Conservation (phyloP, 2,797 vertebrate genomes). For the Syngnathus rostellatus region DNA sequence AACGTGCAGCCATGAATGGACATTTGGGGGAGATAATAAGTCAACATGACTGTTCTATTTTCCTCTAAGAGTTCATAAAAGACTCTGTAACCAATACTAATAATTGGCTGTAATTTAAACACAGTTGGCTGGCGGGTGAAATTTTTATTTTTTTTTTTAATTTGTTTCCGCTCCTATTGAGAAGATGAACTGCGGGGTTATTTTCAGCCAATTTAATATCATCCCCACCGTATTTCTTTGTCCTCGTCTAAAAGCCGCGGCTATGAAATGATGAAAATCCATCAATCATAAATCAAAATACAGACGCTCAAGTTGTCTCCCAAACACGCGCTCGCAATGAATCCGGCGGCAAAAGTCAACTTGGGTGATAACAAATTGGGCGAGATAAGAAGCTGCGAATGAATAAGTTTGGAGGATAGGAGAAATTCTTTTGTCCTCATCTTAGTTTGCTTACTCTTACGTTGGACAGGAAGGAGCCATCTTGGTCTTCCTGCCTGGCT, state of each 20-base stretch:
- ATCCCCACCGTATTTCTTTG: neutral
- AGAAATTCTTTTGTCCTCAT: neutral
- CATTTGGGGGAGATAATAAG: constrained; percentile 15
- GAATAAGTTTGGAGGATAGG: neutral
- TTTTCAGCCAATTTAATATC: constrained; percentile 26
- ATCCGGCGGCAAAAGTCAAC: neutral
- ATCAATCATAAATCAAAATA: neutral
- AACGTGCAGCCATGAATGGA: constrained; percentile 40
- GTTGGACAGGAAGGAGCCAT: constrained; percentile 86
- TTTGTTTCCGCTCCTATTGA: constrained; percentile 15
- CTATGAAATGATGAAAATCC: neutral
- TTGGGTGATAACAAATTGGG: neutral
- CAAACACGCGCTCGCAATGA: neutral
- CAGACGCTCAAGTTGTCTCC: neutral
- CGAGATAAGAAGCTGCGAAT: neutral
- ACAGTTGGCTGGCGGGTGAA: constrained; percentile 10
- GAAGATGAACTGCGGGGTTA: constrained; percentile 1
- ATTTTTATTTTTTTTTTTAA: constrained; percentile 2
- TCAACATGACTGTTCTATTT: neutral
- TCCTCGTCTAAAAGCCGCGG: neutral
- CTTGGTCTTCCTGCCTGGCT: constrained; percentile 93
- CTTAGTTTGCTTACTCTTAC: neutral
- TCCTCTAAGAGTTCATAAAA: neutral
- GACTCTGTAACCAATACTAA: constrained; percentile 29
- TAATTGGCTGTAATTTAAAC: constrained; percentile 60